Conservation (phyloP, 2,113 vertebrate species). For the Hippocampus barbouri region DNA sequence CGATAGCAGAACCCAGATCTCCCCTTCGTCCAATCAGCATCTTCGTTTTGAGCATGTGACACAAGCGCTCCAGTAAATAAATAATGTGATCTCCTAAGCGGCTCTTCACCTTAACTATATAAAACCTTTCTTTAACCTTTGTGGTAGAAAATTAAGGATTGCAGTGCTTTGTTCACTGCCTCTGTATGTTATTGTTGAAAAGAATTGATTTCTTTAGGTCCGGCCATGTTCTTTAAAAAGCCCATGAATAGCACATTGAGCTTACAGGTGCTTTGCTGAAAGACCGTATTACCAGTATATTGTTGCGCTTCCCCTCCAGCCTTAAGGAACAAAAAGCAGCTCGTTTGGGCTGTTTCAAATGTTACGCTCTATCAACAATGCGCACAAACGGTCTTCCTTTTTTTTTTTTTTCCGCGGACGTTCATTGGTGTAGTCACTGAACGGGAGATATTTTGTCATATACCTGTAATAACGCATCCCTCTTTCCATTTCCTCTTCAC, state of each 20-base stretch:
- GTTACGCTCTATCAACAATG: constrained; percentile 43
- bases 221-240: constrained; percentile 5
- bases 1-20: too few species aligned
- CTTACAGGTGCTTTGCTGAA: constrained; percentile 9
- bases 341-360: constrained; percentile 49
- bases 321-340: constrained; percentile 25
- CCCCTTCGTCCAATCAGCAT: too few species aligned
- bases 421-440: constrained; percentile 33
- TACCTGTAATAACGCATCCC: not conserved
- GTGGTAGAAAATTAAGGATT: not conserved
- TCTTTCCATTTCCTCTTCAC: not conserved
- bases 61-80: too few species aligned
- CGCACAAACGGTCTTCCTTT: constrained; percentile 12
- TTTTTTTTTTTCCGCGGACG: constrained; percentile 40
- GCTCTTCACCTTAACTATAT: too few species aligned
- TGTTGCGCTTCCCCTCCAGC: constrained; percentile 7
- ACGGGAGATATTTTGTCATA: constrained; percentile 12
- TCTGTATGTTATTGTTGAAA: not conserved
- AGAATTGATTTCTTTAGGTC: constrained; percentile 2
- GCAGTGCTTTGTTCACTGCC: not conserved
- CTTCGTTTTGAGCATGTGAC: too few species aligned
- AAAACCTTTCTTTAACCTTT: not conserved
- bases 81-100: too few species aligned
- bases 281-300: constrained; percentile 22
- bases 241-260: constrained; percentile 28